These are phyloP conservation scores for Agrypnia vestita DNA, from an alignment of 1,140 invertebrate genomes.

Conservation along the genomic window DNA sequence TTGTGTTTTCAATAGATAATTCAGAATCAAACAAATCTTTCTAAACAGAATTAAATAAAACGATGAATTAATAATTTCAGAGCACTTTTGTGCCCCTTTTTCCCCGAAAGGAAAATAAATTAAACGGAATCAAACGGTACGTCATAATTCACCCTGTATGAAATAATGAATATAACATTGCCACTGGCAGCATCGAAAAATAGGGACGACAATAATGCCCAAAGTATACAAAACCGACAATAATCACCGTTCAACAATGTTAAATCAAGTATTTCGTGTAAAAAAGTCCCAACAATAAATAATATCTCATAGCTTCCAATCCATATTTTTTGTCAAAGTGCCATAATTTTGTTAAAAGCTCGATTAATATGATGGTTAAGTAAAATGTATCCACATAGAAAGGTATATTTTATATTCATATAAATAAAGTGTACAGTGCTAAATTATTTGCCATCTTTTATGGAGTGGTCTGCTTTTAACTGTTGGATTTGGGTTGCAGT, in stretches of 20 bases:
- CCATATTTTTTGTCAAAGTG: not conserved
- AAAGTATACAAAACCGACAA: not conserved
- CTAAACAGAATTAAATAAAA: conserved; percentile 32
- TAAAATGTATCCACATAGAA: not conserved
- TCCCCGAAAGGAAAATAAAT: conserved; percentile 54
- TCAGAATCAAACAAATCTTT: not conserved
- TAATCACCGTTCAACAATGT: not conserved
- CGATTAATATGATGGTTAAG: not conserved
- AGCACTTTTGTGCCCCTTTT: conserved; percentile 9
- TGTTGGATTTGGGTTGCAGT: not conserved
- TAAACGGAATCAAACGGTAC: conserved; percentile 51
- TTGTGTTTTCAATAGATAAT: too few species aligned
- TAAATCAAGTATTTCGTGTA: not conserved
- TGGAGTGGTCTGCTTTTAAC: not conserved
- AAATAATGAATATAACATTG: conserved; percentile 46
- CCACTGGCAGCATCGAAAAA: conserved; percentile 38
- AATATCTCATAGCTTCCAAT: not conserved
- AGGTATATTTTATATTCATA: not conserved
- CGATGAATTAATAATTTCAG: conserved; percentile 21
- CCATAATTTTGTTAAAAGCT: conserved; percentile 7
- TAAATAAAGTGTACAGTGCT: not conserved
- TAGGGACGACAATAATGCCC: conserved; percentile 30
- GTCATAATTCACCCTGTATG: conserved; percentile 53
- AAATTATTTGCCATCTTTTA: not conserved
- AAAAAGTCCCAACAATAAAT: not conserved